Percentiles rank a stretch among this genome's conserved stretches.
Evolutionary conservation across 2,797 vertebrate species (phyloP).

Genomic region (Leucoraja ocellata): DNA sequence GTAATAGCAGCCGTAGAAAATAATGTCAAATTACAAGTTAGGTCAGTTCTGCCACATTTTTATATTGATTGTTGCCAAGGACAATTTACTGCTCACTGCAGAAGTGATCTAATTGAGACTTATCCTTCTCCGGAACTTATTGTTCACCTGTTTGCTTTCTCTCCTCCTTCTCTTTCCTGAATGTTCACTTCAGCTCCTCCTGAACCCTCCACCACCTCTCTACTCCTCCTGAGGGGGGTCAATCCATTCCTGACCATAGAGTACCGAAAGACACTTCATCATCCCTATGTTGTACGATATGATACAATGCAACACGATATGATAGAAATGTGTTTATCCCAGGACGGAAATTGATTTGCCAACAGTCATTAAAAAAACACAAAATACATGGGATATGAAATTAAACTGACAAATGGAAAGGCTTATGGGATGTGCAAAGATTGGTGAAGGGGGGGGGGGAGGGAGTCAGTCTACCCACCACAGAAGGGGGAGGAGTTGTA

Average conservation of each 20-base stretch:
- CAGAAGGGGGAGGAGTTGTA: too few relatives aligned
- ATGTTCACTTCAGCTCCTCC: background rate
- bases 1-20: background rate
- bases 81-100: background rate
- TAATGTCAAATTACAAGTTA: constrained; percentile 15
- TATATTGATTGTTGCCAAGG: background rate
- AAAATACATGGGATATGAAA: too few relatives aligned
- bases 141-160: background rate
- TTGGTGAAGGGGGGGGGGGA: too few relatives aligned
- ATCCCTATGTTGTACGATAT: background rate
- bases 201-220: background rate
- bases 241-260: background rate
- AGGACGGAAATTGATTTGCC: too few relatives aligned
- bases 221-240: too few relatives aligned
- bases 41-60: constrained; percentile 17
- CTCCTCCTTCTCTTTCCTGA: background rate
- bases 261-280: background rate
- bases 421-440: too few relatives aligned
- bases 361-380: too few relatives aligned
- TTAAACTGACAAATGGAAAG: too few relatives aligned
- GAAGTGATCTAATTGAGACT: background rate
- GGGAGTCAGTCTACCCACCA: too few relatives aligned
- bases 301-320: background rate
- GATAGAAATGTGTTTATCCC: too few relatives aligned
- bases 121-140: background rate